Percentiles rank a stretch among this genome's conserved stretches.
Evolutionary conservation across 2,797 vertebrate genomes (phyloP).

Genomic region (Acipenser transmontanus): DNA sequence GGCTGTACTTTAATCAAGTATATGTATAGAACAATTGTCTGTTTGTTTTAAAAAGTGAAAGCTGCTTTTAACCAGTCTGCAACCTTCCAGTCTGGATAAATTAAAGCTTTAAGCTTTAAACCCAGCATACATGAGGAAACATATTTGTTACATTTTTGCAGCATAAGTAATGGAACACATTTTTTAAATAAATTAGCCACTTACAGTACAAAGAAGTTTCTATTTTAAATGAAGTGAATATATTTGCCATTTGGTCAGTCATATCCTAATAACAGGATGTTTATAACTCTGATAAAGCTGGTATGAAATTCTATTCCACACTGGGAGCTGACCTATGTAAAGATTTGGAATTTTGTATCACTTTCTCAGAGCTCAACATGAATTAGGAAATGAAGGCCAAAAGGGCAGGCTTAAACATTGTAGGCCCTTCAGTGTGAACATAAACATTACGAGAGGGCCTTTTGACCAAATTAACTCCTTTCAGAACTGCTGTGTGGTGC

Average conservation of each 20-base stretch:
- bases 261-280: slow-evolving; percentile 65
- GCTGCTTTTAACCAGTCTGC: too few relatives aligned
- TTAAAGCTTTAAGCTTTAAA: too few relatives aligned
- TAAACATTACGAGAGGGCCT: slow-evolving; percentile 75
- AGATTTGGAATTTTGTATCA: slow-evolving; percentile 68
- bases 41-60: too few relatives aligned
- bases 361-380: slow-evolving; percentile 64
- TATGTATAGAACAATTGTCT: too few relatives aligned
- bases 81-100: too few relatives aligned
- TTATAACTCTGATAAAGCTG: slow-evolving; percentile 63
- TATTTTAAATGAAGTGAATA: too few relatives aligned
- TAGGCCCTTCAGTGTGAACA: slow-evolving; percentile 73
- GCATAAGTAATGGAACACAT: too few relatives aligned
- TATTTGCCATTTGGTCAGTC: slow-evolving; percentile 11
- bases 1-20: too few relatives aligned
- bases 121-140: too few relatives aligned
- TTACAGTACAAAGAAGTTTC: too few relatives aligned
- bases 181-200: too few relatives aligned
- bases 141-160: too few relatives aligned
- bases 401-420: slow-evolving; percentile 65
- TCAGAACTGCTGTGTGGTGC: slow-evolving; percentile 25
- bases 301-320: slow-evolving; percentile 58
- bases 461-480: slow-evolving; percentile 69
- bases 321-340: slow-evolving; percentile 63
- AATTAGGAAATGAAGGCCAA: slow-evolving; percentile 67